Evolutionary conservation across 2,113 vertebrate species (phyloP).

Genomic region (Condylura cristata): DNA sequence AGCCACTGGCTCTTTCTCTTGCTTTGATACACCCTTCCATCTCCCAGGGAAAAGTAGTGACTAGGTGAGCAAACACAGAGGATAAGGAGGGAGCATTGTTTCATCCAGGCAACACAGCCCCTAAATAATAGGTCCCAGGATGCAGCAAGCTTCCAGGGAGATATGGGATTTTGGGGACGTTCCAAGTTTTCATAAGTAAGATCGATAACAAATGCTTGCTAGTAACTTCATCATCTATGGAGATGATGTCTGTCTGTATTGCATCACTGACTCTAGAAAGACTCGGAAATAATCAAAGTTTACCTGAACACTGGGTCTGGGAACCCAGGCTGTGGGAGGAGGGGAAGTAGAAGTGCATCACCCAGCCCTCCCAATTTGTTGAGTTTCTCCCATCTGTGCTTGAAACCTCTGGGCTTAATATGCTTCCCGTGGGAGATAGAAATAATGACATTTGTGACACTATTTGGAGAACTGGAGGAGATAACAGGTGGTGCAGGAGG

Average conservation of each 20-base stretch:
- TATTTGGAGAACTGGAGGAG: background rate
- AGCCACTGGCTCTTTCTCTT: constrained; percentile 69
- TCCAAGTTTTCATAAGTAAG: constrained; percentile 64
- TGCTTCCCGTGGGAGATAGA: background rate
- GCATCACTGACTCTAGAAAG: constrained; percentile 10
- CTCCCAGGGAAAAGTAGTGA: constrained; percentile 65
- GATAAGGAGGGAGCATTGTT: constrained; percentile 63
- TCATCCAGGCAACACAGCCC: constrained; percentile 54
- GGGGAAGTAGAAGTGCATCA: accelerated
- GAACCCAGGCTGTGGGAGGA: background rate
- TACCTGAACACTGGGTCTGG: background rate
- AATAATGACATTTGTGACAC: background rate
- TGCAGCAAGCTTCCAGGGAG: constrained; percentile 55
- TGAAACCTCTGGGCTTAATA: background rate
- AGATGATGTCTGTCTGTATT: constrained; percentile 19
- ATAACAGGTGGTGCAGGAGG: background rate
- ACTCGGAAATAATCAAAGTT: background rate
- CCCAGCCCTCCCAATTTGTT: background rate
- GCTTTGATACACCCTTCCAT: constrained; percentile 82
- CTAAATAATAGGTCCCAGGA: constrained; percentile 75
- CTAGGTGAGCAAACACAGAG: constrained; percentile 44
- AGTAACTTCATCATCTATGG: constrained; percentile 21
- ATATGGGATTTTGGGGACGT: constrained; percentile 51
- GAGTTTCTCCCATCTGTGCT: background rate
- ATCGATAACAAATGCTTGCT: constrained; percentile 18